These are phyloP conservation scores for Coccyzus lansbergi DNA, from an alignment of 2,797 vertebrate genomes.

Conservation along the genomic window DNA sequence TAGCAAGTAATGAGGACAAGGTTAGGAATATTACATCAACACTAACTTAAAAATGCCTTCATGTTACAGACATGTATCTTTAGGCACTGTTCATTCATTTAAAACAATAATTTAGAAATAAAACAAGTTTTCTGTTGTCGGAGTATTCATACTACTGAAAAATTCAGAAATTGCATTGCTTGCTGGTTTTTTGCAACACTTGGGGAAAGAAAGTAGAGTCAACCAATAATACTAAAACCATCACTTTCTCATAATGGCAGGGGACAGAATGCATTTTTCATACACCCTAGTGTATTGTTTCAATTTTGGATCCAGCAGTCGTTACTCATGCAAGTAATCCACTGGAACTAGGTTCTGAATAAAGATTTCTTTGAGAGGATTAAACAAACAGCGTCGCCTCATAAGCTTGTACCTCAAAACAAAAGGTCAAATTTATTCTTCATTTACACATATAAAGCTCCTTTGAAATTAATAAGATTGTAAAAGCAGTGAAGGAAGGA, in stretches of 20 bases:
- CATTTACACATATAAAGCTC: conserved; percentile 49
- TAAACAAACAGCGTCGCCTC: conserved; percentile 4
- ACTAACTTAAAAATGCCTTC: neutral
- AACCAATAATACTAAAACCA: neutral
- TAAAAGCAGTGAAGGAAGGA: conserved; percentile 35
- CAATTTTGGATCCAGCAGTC: neutral
- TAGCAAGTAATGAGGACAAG: neutral
- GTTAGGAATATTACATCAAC: neutral
- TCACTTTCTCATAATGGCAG: neutral
- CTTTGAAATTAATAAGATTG: conserved; percentile 37
- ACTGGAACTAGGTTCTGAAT: conserved; percentile 9
- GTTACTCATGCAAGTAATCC: conserved; percentile 17
- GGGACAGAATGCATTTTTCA: neutral
- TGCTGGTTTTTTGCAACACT: neutral
- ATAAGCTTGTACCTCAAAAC: conserved; percentile 35
- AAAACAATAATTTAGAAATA: neutral
- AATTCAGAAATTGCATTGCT: neutral
- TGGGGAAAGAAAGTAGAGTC: neutral
- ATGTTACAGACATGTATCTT: neutral
- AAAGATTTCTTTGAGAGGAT: conserved; percentile 50
- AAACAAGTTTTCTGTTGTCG: neutral
- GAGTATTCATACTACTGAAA: neutral
- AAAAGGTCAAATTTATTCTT: conserved; percentile 54
- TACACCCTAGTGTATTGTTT: neutral
- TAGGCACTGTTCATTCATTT: neutral